phyloP scores from a whole-genome alignment of 2,113 vertebrate species.

The Atractosteus spatula region DNA sequence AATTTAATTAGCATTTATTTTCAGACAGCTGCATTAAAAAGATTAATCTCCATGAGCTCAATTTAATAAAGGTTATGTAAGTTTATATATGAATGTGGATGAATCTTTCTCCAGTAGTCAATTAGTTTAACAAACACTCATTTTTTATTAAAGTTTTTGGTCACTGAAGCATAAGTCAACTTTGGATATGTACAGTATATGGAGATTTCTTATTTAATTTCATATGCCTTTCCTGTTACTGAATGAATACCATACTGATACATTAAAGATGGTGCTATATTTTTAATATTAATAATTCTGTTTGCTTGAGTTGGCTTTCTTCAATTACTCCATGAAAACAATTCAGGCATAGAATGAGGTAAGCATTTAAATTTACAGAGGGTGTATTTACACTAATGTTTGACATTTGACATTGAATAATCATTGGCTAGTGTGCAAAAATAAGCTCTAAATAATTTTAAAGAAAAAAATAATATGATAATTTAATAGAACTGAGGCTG shows the following conservation, averaged over 20 bases:
- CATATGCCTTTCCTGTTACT: neutral
- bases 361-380: too few species aligned
- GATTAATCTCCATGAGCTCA: slow-evolving; percentile 1
- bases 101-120: slow-evolving; percentile 23
- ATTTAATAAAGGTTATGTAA: slow-evolving; percentile 1
- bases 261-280: slow-evolving; percentile 28
- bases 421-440: slow-evolving; percentile 31
- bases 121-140: slow-evolving; percentile 48
- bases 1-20: neutral
- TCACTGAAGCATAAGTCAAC: slow-evolving; percentile 22
- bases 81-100: slow-evolving; percentile 31
- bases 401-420: slow-evolving; percentile 7
- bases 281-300: slow-evolving; percentile 19
- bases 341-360: too few species aligned
- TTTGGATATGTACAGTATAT: slow-evolving; percentile 29
- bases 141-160: slow-evolving; percentile 44
- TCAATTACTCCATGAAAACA: too few species aligned
- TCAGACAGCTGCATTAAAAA: neutral
- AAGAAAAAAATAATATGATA: slow-evolving; percentile 38
- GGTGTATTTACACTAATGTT: too few species aligned
- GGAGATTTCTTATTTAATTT: slow-evolving; percentile 44
- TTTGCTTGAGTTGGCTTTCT: too few species aligned
- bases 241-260: slow-evolving; percentile 2
- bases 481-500: slow-evolving; percentile 46
- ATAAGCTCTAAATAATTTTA: slow-evolving; percentile 32